Conservation (phyloP, 2,797 vertebrate genomes). For the Micropoecilia bifurca region DNA sequence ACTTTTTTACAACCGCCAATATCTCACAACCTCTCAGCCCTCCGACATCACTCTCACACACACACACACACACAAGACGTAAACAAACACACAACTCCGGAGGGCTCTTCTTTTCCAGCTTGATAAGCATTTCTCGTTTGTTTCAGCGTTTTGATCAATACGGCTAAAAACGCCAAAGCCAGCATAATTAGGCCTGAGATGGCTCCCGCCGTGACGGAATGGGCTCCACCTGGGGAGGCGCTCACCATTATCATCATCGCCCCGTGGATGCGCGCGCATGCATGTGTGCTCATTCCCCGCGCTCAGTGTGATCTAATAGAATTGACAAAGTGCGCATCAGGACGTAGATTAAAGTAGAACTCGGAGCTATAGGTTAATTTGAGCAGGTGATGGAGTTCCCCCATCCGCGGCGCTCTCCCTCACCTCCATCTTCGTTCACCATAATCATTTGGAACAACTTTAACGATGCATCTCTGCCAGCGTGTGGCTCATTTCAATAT, state of each 20-base stretch:
- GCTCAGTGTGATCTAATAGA: conserved; percentile 70
- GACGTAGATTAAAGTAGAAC: conserved; percentile 67
- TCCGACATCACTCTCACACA: conserved; percentile 56
- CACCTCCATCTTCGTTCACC: conserved; percentile 68
- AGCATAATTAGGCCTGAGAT: conserved; percentile 73
- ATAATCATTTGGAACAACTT: conserved; percentile 77
- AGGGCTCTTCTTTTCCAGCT: conserved; percentile 68
- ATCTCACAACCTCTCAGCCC: conserved; percentile 67
- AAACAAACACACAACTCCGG: conserved; percentile 28
- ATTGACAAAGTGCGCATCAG: conserved; percentile 73
- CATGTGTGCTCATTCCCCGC: conserved; percentile 33
- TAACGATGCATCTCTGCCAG: conserved; percentile 71
- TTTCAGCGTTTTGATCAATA: conserved; percentile 76
- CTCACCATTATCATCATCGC: conserved; percentile 68
- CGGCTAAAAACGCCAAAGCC: conserved; percentile 74
- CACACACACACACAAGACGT: conserved; percentile 9
- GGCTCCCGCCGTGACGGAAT: conserved; percentile 69
- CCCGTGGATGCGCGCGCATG: conserved; percentile 32
- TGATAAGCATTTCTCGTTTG: conserved; percentile 77
- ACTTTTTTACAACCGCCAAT: conserved; percentile 71
- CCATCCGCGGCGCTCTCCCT: conserved; percentile 50
- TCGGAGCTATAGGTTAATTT: conserved; percentile 68
- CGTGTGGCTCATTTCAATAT: conserved; percentile 67
- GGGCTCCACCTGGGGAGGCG: conserved; percentile 64
- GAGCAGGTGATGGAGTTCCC: conserved; percentile 70